Conservation (phyloP, 2,113 vertebrate genomes). For the Megaptera novaeangliae region DNA sequence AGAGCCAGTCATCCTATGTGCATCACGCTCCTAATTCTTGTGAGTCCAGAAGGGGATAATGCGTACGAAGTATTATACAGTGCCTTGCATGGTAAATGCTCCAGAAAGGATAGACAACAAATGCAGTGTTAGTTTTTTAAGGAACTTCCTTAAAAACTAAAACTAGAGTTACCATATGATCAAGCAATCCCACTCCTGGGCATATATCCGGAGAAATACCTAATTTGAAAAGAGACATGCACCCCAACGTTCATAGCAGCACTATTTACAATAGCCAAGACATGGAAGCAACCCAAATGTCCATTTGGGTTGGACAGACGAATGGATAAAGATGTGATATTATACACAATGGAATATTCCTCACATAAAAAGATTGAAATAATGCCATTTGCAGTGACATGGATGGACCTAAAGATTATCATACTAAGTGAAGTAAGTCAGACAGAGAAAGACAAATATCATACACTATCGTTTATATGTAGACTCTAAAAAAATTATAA, state of each 20-base stretch:
- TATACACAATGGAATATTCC: background rate
- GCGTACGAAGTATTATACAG: too few relatives aligned
- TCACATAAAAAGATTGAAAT: background rate
- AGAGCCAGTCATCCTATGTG: background rate
- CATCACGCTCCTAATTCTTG: background rate
- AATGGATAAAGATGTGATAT: background rate
- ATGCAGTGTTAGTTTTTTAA: too few relatives aligned
- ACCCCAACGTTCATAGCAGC: background rate
- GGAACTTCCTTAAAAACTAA: background rate
- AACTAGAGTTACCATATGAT: background rate
- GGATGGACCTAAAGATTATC: background rate
- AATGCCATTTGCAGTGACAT: background rate
- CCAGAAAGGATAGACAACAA: background rate
- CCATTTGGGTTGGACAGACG: background rate
- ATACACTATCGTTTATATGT: background rate
- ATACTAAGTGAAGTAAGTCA: background rate
- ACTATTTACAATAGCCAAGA: background rate
- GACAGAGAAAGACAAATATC: background rate
- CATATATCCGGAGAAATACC: background rate
- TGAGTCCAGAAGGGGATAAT: background rate
- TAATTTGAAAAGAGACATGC: background rate
- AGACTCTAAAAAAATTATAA: background rate
- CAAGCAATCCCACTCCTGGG: background rate
- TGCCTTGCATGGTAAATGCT: background rate
- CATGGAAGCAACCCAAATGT: background rate